A percentile compares a stretch with the other conserved stretches of the same genome.
Evolutionary conservation across 2,888 invertebrate species (phyloP).

Genomic region (Campoplex capitator): DNA sequence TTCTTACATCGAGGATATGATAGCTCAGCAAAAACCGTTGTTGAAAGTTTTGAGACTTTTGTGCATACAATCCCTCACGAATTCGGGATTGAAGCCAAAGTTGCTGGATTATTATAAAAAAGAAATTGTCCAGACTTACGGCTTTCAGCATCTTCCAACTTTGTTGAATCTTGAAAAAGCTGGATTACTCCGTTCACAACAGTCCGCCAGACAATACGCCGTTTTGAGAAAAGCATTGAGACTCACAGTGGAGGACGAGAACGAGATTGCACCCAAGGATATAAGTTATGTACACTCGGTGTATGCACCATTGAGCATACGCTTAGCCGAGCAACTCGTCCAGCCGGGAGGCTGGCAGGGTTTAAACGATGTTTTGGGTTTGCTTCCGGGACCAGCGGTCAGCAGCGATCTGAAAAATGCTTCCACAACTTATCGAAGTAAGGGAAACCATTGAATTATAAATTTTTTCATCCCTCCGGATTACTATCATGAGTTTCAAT

Average conservation of each 20-base stretch:
- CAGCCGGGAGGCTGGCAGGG: slow-evolving; percentile 92
- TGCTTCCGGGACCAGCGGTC: slow-evolving; percentile 92
- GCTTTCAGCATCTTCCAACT: slow-evolving; percentile 92
- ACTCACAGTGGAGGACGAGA: slow-evolving; percentile 94
- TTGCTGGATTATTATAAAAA: slow-evolving; percentile 90
- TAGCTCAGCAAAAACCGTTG: slow-evolving; percentile 93
- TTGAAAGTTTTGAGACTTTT: slow-evolving; percentile 94
- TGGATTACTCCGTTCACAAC: slow-evolving; percentile 92
- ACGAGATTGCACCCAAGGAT: slow-evolving; percentile 93
- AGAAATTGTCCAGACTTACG: slow-evolving; percentile 94
- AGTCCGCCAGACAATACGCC: slow-evolving; percentile 90
- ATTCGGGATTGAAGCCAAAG: slow-evolving; percentile 96
- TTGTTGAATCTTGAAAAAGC: slow-evolving; percentile 95
- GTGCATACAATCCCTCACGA: slow-evolving; percentile 96
- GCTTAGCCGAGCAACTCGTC: slow-evolving; percentile 92
- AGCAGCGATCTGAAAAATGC: slow-evolving; percentile 76
- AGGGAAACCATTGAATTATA: slow-evolving; percentile 19
- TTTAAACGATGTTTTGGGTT: slow-evolving; percentile 92
- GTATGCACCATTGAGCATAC: slow-evolving; percentile 96
- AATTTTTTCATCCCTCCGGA: background rate
- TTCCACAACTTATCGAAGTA: slow-evolving; percentile 73
- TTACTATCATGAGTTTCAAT: background rate
- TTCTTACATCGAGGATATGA: slow-evolving; percentile 96
- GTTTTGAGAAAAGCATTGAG: slow-evolving; percentile 92
- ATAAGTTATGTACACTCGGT: slow-evolving; percentile 96